Conservation (phyloP, 2,888 invertebrate genomes). For the Onchidella celtica region DNA sequence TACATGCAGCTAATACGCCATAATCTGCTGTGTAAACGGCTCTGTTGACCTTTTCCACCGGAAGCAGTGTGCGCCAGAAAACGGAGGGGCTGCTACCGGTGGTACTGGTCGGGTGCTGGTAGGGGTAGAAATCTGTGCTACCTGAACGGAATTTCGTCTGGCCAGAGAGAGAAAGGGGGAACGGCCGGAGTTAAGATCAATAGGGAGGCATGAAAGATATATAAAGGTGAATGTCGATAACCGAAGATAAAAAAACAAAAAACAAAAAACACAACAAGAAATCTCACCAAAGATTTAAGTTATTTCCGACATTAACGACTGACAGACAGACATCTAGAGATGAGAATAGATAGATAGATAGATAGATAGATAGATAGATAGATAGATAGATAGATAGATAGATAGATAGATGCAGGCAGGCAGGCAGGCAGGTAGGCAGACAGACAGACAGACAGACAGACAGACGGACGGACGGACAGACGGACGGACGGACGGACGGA, state of each 20-base stretch:
- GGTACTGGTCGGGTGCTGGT: too few species aligned
- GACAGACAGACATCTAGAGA: neutral
- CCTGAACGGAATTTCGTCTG: too few species aligned
- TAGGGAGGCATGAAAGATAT: too few species aligned
- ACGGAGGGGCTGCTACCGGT: neutral
- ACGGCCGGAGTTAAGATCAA: too few species aligned
- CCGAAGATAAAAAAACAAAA: too few species aligned
- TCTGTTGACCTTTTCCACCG: neutral
- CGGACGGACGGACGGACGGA: neutral
- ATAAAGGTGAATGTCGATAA: too few species aligned
- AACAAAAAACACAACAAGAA: too few species aligned
- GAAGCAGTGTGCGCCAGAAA: neutral
- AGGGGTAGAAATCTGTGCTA: too few species aligned
- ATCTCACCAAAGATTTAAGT: neutral
- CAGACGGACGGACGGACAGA: too few species aligned
- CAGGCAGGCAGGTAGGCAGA: too few species aligned
- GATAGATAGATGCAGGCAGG: neutral
- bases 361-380: neutral
- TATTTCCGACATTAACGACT: neutral
- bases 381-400: neutral
- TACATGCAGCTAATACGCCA: slow-evolving; percentile 26
- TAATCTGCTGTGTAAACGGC: slow-evolving; percentile 23
- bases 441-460: too few species aligned
- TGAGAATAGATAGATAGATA: neutral
- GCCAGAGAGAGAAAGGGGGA: too few species aligned